phyloP scores from a whole-genome alignment of 2,888 invertebrate genomes.

The Galeopsomyia nigrocyanea region DNA sequence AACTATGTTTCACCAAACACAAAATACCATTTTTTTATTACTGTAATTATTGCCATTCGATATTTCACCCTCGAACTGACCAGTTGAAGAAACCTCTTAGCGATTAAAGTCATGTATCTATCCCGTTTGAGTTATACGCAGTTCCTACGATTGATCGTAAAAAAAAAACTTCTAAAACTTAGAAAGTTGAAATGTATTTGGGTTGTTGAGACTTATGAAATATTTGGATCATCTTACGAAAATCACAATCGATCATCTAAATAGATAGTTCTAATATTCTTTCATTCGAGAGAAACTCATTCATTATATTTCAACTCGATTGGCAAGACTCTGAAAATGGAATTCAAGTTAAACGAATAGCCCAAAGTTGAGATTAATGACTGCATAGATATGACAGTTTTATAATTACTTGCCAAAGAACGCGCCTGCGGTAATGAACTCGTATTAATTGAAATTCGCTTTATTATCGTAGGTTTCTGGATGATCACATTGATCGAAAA shows the following conservation, averaged over 20 bases:
- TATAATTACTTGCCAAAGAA: conserved; percentile 43
- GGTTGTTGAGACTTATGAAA: conserved; percentile 28
- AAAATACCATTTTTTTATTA: conserved; percentile 39
- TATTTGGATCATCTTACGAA: background rate
- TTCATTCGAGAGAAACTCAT: background rate
- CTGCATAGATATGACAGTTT: conserved; percentile 38
- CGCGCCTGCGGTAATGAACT: conserved; percentile 47
- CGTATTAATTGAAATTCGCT: conserved; percentile 65
- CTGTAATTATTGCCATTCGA: conserved; percentile 28
- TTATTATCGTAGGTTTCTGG: conserved; percentile 66
- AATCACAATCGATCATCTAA: background rate
- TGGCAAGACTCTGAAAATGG: conserved; percentile 7
- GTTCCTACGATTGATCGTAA: conserved; percentile 40
- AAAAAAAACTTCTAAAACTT: conserved; percentile 41
- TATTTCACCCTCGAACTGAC: conserved; percentile 39
- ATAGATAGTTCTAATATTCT: background rate
- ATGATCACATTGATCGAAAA: conserved; percentile 60
- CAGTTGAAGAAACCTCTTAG: conserved; percentile 58
- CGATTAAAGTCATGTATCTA: conserved; percentile 64
- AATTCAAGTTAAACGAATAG: conserved; percentile 32
- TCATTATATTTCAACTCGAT: background rate
- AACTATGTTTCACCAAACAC: background rate
- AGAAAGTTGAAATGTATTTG: conserved; percentile 30
- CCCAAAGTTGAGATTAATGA: conserved; percentile 34
- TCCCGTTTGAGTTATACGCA: conserved; percentile 59